phyloP scores from a whole-genome alignment of 2,113 vertebrate genomes.

The Anas platyrhynchos region DNA sequence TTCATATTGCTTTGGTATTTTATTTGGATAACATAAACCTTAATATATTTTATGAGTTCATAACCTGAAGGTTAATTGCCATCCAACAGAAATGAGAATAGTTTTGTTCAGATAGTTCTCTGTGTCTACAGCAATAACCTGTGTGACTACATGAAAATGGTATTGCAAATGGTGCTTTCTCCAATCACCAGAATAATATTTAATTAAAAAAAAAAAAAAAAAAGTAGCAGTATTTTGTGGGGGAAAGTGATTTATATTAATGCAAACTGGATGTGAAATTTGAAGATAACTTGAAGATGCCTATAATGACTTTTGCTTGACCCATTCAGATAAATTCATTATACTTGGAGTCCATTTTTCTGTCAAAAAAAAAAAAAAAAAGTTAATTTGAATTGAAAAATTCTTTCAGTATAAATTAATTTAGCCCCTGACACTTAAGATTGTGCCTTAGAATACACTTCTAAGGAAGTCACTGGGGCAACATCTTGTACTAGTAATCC shows the following conservation, averaged over 20 bases:
- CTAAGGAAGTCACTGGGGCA: neutral
- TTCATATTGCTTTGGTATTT: conserved; percentile 6
- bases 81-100: neutral
- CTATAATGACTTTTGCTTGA: neutral
- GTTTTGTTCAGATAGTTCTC: neutral
- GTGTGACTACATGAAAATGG: neutral
- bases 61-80: conserved; percentile 31
- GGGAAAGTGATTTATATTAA: neutral
- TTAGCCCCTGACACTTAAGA: neutral
- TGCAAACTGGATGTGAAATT: neutral
- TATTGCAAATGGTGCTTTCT: neutral
- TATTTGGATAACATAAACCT: conserved; percentile 9
- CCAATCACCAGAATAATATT: neutral
- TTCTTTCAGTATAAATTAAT: neutral
- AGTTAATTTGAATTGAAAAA: neutral
- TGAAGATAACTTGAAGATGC: neutral
- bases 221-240: neutral
- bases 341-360: neutral
- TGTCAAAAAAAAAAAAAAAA: neutral
- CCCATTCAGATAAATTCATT: neutral
- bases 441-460: neutral
- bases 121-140: neutral
- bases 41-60: neutral
- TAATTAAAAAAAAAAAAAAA: neutral
- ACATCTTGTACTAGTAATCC: neutral